Percentiles rank a stretch among this genome's conserved stretches.
Evolutionary conservation across 2,797 vertebrate genomes (phyloP).

Genomic region (Serranus cabrilla): DNA sequence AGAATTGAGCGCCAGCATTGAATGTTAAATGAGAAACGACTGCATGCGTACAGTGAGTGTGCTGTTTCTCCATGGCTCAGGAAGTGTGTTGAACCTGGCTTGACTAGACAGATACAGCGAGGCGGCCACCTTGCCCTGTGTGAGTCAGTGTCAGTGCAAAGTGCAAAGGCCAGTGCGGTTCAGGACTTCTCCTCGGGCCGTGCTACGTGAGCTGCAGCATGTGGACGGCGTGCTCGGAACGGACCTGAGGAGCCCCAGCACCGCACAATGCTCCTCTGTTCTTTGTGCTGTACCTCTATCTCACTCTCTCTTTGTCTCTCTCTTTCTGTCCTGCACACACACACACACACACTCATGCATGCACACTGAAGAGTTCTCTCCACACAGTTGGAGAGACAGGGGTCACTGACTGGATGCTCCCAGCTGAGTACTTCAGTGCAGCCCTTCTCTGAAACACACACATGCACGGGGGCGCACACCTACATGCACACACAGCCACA

Average conservation of each 20-base stretch:
- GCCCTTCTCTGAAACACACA: conserved; percentile 69
- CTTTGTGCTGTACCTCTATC: conserved; percentile 68
- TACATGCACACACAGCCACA: conserved; percentile 50
- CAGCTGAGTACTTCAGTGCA: conserved; percentile 79
- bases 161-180: conserved; percentile 71
- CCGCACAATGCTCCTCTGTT: conserved; percentile 84
- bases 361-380: conserved; percentile 73
- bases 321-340: conserved; percentile 42
- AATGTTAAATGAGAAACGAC: conserved; percentile 30
- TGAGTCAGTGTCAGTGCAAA: conserved; percentile 65
- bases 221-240: conserved; percentile 51
- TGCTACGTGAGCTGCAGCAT: conserved; percentile 63
- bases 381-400: conserved; percentile 83
- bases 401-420: conserved; percentile 85
- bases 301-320: conserved; percentile 54
- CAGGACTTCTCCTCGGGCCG: conserved; percentile 66
- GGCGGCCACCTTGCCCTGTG: conserved; percentile 53
- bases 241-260: conserved; percentile 59
- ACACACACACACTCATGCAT: conserved; percentile 46
- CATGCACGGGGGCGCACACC: conserved; percentile 41
- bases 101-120: conserved; percentile 46
- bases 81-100: conserved; percentile 49
- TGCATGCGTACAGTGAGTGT: conserved; percentile 19
- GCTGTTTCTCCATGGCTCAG: conserved; percentile 29
- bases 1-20: neutral